phyloP scores from a whole-genome alignment of 2,888 invertebrate species.

The Phoenoteleia sp. region DNA sequence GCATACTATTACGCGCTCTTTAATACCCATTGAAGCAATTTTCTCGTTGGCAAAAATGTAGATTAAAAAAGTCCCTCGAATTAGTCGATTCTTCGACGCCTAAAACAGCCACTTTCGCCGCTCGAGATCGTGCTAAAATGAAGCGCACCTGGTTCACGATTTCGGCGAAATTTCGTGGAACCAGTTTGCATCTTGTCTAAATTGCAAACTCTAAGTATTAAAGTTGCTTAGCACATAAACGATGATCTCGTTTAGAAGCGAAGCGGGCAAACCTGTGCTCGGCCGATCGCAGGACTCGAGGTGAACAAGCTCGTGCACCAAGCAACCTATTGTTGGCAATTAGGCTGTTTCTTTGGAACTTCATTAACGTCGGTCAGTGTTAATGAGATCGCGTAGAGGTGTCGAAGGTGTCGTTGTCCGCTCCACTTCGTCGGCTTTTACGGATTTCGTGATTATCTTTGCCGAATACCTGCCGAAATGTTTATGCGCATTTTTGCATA shows the following conservation, averaged over 20 bases:
- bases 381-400: conserved; percentile 83
- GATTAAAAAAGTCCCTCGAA: conserved; percentile 51
- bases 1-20: conserved; percentile 1
- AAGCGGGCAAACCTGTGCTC: conserved; percentile 13
- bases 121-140: conserved; percentile 10
- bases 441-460: conserved; percentile 20
- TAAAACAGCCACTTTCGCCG: conserved; percentile 30
- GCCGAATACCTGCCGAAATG: conserved; percentile 16
- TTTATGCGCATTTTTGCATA: conserved; percentile 42
- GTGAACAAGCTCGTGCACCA: conserved; percentile 32
- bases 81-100: conserved; percentile 49
- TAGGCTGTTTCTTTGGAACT: conserved; percentile 82
- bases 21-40: conserved; percentile 3
- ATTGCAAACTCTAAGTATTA: conserved; percentile 79
- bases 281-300: conserved; percentile 30
- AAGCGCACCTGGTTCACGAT: conserved; percentile 59
- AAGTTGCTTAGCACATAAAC: conserved; percentile 84
- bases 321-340: conserved; percentile 74
- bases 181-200: conserved; percentile 77
- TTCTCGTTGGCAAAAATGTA: conserved; percentile 18
- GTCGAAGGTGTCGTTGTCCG: conserved; percentile 80
- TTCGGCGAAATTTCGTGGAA: conserved; percentile 72
- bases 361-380: conserved; percentile 84
- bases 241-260: conserved; percentile 81
- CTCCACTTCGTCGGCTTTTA: conserved; percentile 60